phyloP scores from a whole-genome alignment of 2,113 vertebrate genomes.

The Bothrops jararaca region DNA sequence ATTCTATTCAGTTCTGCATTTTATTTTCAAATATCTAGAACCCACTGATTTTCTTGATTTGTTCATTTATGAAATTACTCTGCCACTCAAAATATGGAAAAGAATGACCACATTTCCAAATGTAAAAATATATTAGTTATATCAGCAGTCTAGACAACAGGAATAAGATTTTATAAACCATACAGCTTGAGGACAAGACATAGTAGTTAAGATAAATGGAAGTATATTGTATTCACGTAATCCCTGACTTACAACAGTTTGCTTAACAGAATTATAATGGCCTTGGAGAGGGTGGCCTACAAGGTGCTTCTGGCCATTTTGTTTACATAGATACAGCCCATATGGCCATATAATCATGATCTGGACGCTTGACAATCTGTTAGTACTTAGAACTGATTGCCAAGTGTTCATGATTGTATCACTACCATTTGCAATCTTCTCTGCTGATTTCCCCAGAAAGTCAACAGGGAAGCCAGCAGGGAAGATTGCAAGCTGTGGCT shows the following conservation, averaged over 20 bases:
- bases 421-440: no score
- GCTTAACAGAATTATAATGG: not conserved
- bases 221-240: not conserved
- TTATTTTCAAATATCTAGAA: not conserved
- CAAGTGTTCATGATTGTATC: no score
- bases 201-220: not conserved
- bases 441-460: no score
- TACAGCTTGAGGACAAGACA: not conserved
- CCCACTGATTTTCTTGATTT: not conserved
- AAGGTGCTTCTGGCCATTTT: not conserved
- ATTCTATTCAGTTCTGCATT: not conserved
- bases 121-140: not conserved
- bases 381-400: no score
- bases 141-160: not conserved
- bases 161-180: not conserved
- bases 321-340: not conserved
- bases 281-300: not conserved
- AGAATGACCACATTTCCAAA: not conserved
- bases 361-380: no score
- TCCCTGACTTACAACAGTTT: not conserved
- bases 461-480: no score
- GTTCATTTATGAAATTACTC: not conserved
- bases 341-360: no score
- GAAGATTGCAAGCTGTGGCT: no score
- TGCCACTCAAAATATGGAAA: not conserved